Evolutionary conservation across 1,140 invertebrate genomes (phyloP).

Genomic region (Hyposmocoma kahamanoa): DNA sequence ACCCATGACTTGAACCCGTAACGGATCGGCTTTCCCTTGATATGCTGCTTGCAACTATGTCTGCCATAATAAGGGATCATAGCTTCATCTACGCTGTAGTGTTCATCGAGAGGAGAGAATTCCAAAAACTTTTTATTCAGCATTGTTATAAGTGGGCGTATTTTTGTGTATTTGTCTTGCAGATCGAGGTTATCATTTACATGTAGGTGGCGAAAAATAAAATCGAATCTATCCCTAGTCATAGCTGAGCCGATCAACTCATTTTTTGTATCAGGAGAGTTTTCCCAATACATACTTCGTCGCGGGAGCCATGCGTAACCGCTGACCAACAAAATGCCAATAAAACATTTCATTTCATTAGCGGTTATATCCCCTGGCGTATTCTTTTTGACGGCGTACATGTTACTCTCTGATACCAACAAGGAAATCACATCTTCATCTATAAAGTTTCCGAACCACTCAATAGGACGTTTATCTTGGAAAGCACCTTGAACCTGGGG

Average conservation of each 20-base stretch:
- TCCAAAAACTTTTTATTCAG: constrained; percentile 38
- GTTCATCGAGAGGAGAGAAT: constrained; percentile 34
- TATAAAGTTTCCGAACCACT: constrained; percentile 39
- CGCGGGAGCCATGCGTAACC: constrained; percentile 37
- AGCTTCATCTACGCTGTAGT: constrained; percentile 66
- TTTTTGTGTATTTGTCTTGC: constrained; percentile 42
- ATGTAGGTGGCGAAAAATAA: constrained; percentile 39
- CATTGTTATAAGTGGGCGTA: constrained; percentile 33
- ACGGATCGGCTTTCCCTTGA: constrained; percentile 63
- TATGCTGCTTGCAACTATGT: constrained; percentile 66
- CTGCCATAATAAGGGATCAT: constrained; percentile 72
- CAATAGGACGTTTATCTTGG: constrained; percentile 26
- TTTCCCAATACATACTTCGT: constrained; percentile 42
- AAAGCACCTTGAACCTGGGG: constrained; percentile 36
- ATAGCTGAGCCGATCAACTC: constrained; percentile 35
- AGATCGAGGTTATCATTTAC: constrained; percentile 39
- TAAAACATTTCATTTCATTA: constrained; percentile 47
- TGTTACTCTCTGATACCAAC: constrained; percentile 31
- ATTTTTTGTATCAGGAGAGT: constrained; percentile 37
- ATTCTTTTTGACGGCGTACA: constrained; percentile 34
- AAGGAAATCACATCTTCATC: constrained; percentile 39
- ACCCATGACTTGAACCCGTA: constrained; percentile 68
- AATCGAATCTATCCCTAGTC: constrained; percentile 37
- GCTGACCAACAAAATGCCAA: constrained; percentile 39
- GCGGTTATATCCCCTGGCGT: constrained; percentile 33